A percentile compares a stretch with the other conserved stretches of the same genome.
These are phyloP conservation scores for Phataginus tetradactyla DNA, from an alignment of 2,797 vertebrate species.

Conservation along the genomic window DNA sequence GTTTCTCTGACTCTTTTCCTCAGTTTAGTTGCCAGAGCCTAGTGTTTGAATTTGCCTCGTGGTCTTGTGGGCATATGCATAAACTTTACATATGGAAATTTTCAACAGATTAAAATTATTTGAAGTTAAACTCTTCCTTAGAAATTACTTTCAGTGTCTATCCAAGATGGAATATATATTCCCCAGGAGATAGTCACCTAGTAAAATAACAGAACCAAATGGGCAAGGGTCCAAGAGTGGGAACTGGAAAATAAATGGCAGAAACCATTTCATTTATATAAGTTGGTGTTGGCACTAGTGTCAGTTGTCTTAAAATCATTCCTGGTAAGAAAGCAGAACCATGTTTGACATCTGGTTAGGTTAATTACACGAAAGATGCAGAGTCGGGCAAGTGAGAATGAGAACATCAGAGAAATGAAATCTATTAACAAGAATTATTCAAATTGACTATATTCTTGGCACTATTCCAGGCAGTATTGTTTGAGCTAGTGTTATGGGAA, in stretches of 20 bases:
- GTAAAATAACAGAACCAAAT: background rate
- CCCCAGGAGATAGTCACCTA: background rate
- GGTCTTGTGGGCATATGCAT: background rate
- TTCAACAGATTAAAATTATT: background rate
- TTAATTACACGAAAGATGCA: background rate
- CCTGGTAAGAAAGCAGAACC: background rate
- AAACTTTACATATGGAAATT: background rate
- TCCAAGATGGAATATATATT: background rate
- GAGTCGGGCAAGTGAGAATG: background rate
- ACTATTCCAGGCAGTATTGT: background rate
- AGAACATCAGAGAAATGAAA: background rate
- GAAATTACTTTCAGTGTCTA: slow-evolving; percentile 23
- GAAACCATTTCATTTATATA: background rate
- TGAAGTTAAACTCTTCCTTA: background rate
- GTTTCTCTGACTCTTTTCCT: background rate
- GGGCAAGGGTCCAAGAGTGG: background rate
- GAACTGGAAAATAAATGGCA: background rate
- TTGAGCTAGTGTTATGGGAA: background rate
- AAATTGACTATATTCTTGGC: background rate
- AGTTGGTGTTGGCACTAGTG: background rate
- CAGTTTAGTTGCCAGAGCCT: background rate
- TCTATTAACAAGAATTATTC: background rate
- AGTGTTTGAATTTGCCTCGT: background rate
- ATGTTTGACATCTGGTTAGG: background rate
- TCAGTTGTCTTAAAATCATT: background rate